Conservation (phyloP, 2,113 vertebrate species). For the Dicaeum eximium region DNA sequence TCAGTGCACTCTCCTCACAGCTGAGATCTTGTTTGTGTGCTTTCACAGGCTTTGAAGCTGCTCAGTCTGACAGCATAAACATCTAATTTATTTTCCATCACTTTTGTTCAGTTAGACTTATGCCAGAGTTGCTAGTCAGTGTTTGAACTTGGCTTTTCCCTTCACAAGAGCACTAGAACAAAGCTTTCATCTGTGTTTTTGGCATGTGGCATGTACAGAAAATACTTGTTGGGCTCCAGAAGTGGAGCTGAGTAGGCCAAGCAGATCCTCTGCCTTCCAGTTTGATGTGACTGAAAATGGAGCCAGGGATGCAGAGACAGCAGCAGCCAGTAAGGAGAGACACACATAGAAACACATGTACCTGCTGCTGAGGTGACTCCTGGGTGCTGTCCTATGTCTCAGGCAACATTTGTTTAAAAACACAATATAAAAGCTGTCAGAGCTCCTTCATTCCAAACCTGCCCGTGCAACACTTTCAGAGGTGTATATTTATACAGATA, state of each 20-base stretch:
- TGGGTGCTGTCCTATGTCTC: background rate
- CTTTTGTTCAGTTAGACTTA: background rate
- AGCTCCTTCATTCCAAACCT: background rate
- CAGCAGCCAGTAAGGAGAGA: background rate
- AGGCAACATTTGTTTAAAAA: background rate
- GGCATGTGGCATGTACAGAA: background rate
- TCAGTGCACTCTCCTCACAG: rapidly evolving
- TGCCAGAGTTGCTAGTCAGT: background rate
- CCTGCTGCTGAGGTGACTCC: background rate
- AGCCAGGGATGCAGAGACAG: background rate
- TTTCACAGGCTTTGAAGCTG: background rate
- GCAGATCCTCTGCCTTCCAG: background rate
- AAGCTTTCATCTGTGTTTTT: background rate
- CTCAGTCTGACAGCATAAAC: background rate
- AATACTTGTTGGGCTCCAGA: background rate
- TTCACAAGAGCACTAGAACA: background rate
- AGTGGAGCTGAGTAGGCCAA: background rate
- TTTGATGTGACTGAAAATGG: background rate
- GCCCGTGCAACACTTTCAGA: background rate
- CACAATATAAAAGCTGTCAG: background rate
- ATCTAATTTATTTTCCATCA: background rate
- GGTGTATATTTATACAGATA: background rate
- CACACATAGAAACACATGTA: background rate
- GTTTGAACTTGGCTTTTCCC: background rate
- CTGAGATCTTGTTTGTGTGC: background rate